phyloP scores from a whole-genome alignment of 2,113 vertebrate species.

The Cochlearius cochlearius region DNA sequence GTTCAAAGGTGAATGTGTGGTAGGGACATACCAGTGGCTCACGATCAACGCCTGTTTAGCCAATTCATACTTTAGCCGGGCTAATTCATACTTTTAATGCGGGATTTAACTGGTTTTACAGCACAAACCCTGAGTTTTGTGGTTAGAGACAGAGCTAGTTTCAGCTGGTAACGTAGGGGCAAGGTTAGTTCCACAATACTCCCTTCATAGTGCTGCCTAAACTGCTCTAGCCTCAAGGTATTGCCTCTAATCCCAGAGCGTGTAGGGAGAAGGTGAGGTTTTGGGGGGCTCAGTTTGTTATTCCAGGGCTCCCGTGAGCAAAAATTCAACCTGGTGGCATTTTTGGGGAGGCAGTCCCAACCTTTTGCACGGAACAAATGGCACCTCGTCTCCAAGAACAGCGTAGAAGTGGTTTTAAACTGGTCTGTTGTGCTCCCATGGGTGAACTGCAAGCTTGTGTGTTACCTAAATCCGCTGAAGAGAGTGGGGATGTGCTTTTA shows the following conservation, averaged over 20 bases:
- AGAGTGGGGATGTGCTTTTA: fast-evolving
- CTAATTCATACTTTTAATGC: background rate
- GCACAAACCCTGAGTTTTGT: background rate
- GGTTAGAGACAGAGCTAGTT: background rate
- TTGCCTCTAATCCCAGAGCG: fast-evolving
- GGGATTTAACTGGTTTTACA: background rate
- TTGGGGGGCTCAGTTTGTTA: background rate
- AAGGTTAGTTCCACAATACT: background rate
- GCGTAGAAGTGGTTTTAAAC: background rate
- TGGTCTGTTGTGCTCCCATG: background rate
- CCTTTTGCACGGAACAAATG: background rate
- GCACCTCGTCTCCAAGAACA: background rate
- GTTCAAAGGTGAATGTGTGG: background rate
- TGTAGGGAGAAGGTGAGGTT: background rate
- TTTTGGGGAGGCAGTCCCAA: background rate
- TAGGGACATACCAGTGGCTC: background rate
- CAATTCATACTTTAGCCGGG: background rate
- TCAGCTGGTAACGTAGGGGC: background rate
- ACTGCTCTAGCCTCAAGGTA: background rate
- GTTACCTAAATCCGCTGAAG: background rate
- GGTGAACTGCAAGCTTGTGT: fast-evolving
- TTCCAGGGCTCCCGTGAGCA: background rate
- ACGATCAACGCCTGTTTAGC: background rate
- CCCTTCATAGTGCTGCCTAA: background rate
- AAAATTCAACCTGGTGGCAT: background rate